phyloP scores from a whole-genome alignment of 1,140 invertebrate genomes.

The Caerostris extrusa region DNA sequence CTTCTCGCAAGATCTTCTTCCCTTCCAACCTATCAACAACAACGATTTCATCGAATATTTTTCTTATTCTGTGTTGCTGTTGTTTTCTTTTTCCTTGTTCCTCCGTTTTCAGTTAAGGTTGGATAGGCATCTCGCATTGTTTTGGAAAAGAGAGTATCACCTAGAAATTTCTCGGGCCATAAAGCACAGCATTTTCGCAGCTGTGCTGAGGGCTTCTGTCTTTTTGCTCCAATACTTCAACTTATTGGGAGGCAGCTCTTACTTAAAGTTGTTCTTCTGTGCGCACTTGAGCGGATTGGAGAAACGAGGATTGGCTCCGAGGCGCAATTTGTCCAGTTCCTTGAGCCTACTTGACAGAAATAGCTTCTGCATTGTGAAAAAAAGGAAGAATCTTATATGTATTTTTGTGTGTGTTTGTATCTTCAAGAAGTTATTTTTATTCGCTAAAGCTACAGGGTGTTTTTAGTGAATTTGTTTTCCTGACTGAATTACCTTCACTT shows the following conservation, averaged over 20 bases:
- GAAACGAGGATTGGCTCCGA: constrained; percentile 42
- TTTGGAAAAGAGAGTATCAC: constrained; percentile 31
- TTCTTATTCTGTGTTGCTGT: neutral
- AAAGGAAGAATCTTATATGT: neutral
- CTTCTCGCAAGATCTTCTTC: neutral
- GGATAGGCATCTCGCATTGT: constrained; percentile 57
- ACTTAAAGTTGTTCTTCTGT: constrained; percentile 51
- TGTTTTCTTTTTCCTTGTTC: constrained; percentile 12
- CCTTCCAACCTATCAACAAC: constrained; percentile 26
- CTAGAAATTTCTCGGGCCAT: constrained; percentile 62
- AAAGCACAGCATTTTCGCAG: constrained; percentile 55
- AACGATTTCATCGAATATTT: constrained; percentile 7
- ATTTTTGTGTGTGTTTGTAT: too few relatives aligned
- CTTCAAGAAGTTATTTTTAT: too few relatives aligned
- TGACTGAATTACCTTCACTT: constrained; percentile 61
- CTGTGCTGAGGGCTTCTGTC: constrained; percentile 13
- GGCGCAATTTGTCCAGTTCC: constrained; percentile 65
- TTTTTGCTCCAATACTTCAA: constrained; percentile 69
- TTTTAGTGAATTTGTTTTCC: constrained; percentile 62
- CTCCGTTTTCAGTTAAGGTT: constrained; percentile 31
- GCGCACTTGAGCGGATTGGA: constrained; percentile 66
- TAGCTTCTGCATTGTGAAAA: constrained; percentile 9
- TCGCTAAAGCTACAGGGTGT: neutral
- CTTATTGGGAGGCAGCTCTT: constrained; percentile 67
- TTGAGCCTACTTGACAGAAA: constrained; percentile 62